These are phyloP conservation scores for Pagrus major DNA, from an alignment of 2,113 vertebrate species.

Conservation along the genomic window DNA sequence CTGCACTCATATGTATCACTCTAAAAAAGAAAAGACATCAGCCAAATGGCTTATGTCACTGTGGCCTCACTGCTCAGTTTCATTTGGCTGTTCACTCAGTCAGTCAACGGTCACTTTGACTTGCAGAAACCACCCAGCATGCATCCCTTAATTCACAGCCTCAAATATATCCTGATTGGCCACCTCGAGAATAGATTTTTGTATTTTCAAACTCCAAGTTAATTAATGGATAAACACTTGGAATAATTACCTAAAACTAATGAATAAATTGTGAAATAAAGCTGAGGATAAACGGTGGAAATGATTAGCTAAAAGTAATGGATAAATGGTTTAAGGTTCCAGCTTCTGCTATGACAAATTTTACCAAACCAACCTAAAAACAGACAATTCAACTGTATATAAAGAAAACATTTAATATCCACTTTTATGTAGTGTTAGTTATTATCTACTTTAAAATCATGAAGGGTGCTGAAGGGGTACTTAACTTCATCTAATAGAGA, in stretches of 20 bases:
- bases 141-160: too few relatives aligned
- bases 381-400: neutral
- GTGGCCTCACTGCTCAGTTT: too few relatives aligned
- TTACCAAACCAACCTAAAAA: neutral
- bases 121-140: too few relatives aligned
- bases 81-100: too few relatives aligned
- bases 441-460: constrained; percentile 1
- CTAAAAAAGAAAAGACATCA: too few relatives aligned
- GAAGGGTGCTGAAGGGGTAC: neutral
- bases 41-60: too few relatives aligned
- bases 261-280: neutral
- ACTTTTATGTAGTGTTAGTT: constrained; percentile 1
- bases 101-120: too few relatives aligned
- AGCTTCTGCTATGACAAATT: neutral
- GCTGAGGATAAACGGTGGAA: neutral
- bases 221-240: too few relatives aligned
- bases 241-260: neutral
- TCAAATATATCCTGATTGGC: too few relatives aligned
- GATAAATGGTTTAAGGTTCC: neutral
- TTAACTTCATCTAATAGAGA: constrained; percentile 2
- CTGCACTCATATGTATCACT: too few relatives aligned
- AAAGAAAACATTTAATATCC: neutral
- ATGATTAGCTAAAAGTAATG: neutral
- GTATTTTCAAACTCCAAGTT: too few relatives aligned
- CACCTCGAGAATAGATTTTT: too few relatives aligned